Evolutionary conservation across 2,113 vertebrate genomes (phyloP).

Genomic region (Caranx ignobilis): DNA sequence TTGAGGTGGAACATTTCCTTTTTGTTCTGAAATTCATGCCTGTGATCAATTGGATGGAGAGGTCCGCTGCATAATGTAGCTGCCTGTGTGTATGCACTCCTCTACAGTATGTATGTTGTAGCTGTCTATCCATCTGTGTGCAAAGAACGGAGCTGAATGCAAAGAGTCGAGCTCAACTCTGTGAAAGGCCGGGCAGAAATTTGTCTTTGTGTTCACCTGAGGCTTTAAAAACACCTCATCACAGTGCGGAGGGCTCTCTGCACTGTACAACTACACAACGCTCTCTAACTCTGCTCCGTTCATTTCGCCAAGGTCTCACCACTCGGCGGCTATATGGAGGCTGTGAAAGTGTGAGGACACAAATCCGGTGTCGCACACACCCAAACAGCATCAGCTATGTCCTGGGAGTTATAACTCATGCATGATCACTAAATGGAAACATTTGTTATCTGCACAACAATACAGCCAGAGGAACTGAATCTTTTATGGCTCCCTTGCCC

Average conservation of each 20-base stretch:
- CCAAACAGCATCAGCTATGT: conserved; percentile 43
- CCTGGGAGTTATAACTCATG: conserved; percentile 79
- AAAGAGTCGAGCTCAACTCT: conserved; percentile 37
- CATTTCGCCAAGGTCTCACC: conserved; percentile 21
- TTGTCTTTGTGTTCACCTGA: conserved; percentile 52
- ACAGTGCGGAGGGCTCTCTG: conserved; percentile 23
- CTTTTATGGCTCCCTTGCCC: conserved; percentile 73
- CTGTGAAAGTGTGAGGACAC: conserved; percentile 36
- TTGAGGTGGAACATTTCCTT: conserved; percentile 75
- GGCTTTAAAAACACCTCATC: conserved; percentile 25
- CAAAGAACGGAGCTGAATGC: conserved; percentile 29
- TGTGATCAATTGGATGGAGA: conserved; percentile 67
- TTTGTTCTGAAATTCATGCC: conserved; percentile 74
- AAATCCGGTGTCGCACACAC: conserved; percentile 29
- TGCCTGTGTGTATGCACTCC: conserved; percentile 16
- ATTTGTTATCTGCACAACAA: conserved; percentile 80
- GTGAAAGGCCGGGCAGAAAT: conserved; percentile 32
- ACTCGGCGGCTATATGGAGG: conserved; percentile 22
- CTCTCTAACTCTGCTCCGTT: not conserved
- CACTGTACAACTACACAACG: conserved; percentile 35
- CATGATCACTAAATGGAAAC: conserved; percentile 81
- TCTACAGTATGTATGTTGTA: conserved; percentile 5
- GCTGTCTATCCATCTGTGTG: conserved; percentile 41
- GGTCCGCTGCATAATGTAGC: conserved; percentile 64
- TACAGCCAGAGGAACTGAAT: conserved; percentile 74